Percentiles rank a stretch among this genome's conserved stretches.
These are phyloP conservation scores for Tipula confusa DNA, from an alignment of 2,888 invertebrate species.

Conservation along the genomic window DNA sequence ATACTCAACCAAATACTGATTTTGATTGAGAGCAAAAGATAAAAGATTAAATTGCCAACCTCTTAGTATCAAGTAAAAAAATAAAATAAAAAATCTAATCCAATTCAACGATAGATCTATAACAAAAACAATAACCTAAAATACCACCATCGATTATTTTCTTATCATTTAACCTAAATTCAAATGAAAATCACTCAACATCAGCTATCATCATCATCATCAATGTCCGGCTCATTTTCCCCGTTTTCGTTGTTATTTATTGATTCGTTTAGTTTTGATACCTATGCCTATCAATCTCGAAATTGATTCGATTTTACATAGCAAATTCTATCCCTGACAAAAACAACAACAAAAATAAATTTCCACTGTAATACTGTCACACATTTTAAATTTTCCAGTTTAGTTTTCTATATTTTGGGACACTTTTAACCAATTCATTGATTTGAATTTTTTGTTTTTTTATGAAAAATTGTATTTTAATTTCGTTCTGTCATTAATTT, in stretches of 20 bases:
- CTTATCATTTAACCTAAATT: slow-evolving; percentile 5
- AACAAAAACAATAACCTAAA: not conserved
- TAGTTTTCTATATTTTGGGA: not conserved
- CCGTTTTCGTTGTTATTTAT: not conserved
- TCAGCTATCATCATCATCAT: not conserved
- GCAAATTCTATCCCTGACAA: no score
- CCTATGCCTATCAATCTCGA: not conserved
- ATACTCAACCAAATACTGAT: no score
- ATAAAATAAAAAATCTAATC: not conserved
- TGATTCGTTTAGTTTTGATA: not conserved
- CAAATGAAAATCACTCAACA: not conserved
- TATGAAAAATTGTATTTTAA: not conserved
- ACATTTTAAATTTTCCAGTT: not conserved
- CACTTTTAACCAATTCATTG: not conserved
- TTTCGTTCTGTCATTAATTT: not conserved
- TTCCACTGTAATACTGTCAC: not conserved
- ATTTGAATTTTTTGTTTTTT: not conserved
- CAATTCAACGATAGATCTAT: no score
- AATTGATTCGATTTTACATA: no score
- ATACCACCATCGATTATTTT: not conserved
- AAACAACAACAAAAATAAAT: not conserved
- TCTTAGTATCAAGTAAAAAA: not conserved
- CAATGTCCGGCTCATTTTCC: not conserved
- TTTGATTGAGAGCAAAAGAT: not conserved
- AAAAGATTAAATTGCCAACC: not conserved